These are phyloP conservation scores for Rhinatrema bivittatum DNA, from an alignment of 2,797 vertebrate species.

Conservation along the genomic window DNA sequence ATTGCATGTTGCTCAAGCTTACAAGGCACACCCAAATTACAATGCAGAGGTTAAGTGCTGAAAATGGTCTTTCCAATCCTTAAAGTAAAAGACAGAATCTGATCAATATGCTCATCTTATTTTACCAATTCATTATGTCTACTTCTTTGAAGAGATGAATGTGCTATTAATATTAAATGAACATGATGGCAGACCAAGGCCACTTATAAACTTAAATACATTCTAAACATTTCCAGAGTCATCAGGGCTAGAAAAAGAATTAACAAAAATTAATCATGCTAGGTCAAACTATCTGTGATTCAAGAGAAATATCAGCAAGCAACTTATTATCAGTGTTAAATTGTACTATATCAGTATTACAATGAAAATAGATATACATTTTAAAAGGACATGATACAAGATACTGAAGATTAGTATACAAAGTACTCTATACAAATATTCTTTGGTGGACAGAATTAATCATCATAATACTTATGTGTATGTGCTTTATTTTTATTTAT, in stretches of 20 bases:
- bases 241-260: slow-evolving; percentile 21
- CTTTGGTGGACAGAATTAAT: neutral
- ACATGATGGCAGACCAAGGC: slow-evolving; percentile 49
- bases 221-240: slow-evolving; percentile 22
- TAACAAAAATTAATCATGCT: slow-evolving; percentile 9
- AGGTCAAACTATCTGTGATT: slow-evolving; percentile 4
- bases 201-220: slow-evolving; percentile 40
- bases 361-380: slow-evolving; percentile 4
- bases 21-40: no score
- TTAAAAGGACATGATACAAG: slow-evolving; percentile 12
- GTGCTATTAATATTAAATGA: slow-evolving; percentile 63
- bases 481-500: no score
- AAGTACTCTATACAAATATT: neutral
- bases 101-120: slow-evolving; percentile 51
- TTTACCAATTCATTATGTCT: slow-evolving; percentile 55
- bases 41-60: no score
- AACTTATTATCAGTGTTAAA: slow-evolving; percentile 32
- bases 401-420: slow-evolving; percentile 3
- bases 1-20: no score
- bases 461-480: no score
- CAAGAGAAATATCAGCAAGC: slow-evolving; percentile 29
- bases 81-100: slow-evolving; percentile 49
- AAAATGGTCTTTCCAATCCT: slow-evolving; percentile 39
- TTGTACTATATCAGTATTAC: slow-evolving; percentile 15
- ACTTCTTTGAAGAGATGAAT: slow-evolving; percentile 52